Conservation (phyloP, 2,797 vertebrate genomes). For the Falco biarmicus region DNA sequence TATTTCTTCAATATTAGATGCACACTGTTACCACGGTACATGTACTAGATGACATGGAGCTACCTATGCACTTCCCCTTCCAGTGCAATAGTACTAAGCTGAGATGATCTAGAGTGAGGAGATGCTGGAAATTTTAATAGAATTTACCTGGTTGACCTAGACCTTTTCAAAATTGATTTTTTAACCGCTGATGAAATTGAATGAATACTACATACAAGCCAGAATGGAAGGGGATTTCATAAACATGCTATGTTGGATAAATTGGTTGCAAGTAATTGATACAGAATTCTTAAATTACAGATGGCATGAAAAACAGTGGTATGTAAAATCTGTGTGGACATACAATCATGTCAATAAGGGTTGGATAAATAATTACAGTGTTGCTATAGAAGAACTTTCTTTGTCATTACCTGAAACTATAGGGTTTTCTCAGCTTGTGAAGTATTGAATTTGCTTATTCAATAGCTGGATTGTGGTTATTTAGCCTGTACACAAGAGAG, state of each 20-base stretch:
- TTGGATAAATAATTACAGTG: neutral
- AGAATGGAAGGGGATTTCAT: neutral
- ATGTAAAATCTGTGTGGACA: conserved; percentile 21
- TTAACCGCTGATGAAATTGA: neutral
- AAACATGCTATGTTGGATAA: neutral
- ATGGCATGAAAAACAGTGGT: neutral
- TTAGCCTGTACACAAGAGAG: neutral
- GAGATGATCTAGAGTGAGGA: neutral
- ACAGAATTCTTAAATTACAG: conserved; percentile 19
- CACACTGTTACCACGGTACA: neutral
- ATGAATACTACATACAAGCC: neutral
- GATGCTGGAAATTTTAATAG: neutral
- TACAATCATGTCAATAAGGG: neutral
- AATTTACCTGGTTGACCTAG: neutral
- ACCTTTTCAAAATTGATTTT: neutral
- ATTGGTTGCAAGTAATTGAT: neutral
- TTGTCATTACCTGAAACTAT: neutral
- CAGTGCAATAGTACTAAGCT: neutral
- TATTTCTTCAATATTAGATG: neutral
- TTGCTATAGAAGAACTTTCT: neutral
- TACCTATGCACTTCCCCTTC: neutral
- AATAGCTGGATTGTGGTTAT: neutral
- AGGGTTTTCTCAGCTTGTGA: neutral
- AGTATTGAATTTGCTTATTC: neutral
- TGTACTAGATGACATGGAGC: neutral